Percentiles rank a stretch among this genome's conserved stretches.
Evolutionary conservation across 2,797 vertebrate species (phyloP).

Genomic region (Menidia menidia): DNA sequence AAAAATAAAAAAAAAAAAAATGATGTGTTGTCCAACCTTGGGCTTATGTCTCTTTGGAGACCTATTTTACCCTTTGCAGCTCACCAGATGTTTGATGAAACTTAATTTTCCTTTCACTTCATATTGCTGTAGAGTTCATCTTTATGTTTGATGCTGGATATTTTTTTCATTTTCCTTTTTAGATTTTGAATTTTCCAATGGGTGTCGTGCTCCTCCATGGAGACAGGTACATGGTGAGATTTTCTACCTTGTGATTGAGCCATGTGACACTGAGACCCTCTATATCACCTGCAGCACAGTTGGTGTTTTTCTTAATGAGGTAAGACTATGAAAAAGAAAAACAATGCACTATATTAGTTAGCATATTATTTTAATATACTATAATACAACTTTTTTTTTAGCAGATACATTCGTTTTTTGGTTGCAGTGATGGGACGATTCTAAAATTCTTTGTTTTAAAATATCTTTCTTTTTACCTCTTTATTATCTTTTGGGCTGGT

Average conservation of each 20-base stretch:
- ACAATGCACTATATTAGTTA: neutral
- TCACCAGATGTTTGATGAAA: constrained; percentile 21
- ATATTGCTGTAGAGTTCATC: neutral
- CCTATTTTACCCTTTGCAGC: constrained; percentile 40
- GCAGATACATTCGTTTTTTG: neutral
- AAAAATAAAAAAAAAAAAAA: too few species aligned
- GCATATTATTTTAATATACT: constrained; percentile 9
- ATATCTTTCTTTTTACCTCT: neutral
- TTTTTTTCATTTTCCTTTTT: constrained; percentile 7
- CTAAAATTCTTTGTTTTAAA: neutral
- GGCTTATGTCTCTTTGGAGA: constrained; percentile 23
- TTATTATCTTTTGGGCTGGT: neutral
- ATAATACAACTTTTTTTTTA: too few species aligned
- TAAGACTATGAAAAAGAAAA: constrained; percentile 77
- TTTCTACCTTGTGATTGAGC: constrained; percentile 88
- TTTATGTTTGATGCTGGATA: neutral
- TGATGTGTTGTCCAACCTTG: constrained; percentile 10
- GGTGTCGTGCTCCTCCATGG: constrained; percentile 90
- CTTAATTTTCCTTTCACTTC: neutral
- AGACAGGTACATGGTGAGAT: constrained; percentile 91
- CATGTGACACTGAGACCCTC: constrained; percentile 84
- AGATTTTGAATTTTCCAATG: constrained; percentile 90
- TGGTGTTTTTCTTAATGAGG: constrained; percentile 90
- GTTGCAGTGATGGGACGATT: neutral
- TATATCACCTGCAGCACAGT: constrained; percentile 87